Evolutionary conservation across 2,113 vertebrate genomes (phyloP), one percentile per base, ranked within the genome.

Genomic region (Tyrannus savana): DNA sequence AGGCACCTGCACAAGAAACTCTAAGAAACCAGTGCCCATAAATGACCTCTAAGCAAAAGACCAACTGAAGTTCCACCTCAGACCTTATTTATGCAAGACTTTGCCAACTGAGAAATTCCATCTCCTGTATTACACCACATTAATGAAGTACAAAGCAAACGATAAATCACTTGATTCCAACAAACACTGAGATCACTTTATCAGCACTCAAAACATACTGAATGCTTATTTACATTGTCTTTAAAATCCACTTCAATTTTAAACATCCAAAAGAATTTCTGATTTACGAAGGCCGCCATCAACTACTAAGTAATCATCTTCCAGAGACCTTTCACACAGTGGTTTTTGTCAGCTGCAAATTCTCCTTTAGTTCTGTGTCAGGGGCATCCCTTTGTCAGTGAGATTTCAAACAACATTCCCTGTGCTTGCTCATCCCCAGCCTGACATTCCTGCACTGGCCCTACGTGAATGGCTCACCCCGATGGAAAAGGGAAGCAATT

Each of bases 401-500:
- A 81, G 56, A 42, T 63, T 59, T 44, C 75, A 22, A 53, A 31
- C 60, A 46, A 27, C 12, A 13, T 44, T 74, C 56, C 63, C 18
- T 4, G 42, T 9, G 23, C 49, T 68, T 39, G 6, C 55, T 56
- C 71, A 52, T 3, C n/a, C 72, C 83, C 24, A 76, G 47, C 42
- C 74, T 79, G 64, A 31, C 42, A 14, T 31, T 59, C 66, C 66
- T 60, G 59, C 39, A 15, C 12, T 17, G 21, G 30, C 66, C n/a
- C 33, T 1, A 62, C 0, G 1, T 2, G 9, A 72, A 10, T 0
- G 19, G 14, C 49, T 50, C 49, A 25, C 24, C 49, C 49, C 3
- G 49, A 50, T 50, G 49, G 49, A 50, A 50, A 50, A 7, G 67
- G 69, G 31, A 19, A 86, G 13, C 2, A 6, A 82, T 17, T 28